Percentiles rank a stretch among this genome's conserved stretches.
Conservation (phyloP, 2,888 invertebrate genomes). For the Neuroscelio doddi region DNA sequence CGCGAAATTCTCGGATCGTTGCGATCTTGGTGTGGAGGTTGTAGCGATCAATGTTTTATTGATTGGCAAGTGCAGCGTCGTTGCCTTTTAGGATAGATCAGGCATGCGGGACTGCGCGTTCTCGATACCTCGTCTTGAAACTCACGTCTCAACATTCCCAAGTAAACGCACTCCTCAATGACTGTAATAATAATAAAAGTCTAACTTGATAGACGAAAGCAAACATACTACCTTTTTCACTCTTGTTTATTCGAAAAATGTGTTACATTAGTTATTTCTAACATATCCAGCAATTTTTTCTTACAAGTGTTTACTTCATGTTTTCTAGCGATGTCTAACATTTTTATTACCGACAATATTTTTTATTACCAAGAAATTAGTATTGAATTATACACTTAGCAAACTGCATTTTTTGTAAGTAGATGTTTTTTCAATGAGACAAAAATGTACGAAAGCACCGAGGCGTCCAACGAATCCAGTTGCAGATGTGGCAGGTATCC, state of each 20-base stretch:
- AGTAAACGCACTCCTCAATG: slow-evolving; percentile 30
- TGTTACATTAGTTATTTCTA: slow-evolving; percentile 7
- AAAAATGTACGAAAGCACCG: neutral
- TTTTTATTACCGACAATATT: no score
- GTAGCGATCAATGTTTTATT: slow-evolving; percentile 43
- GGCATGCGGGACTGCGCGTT: slow-evolving; percentile 30
- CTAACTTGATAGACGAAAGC: neutral
- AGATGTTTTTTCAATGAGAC: neutral
- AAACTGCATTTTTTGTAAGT: no score
- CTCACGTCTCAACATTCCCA: slow-evolving; percentile 32
- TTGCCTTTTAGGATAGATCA: slow-evolving; percentile 41
- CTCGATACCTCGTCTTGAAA: slow-evolving; percentile 31
- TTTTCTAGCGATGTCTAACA: no score
- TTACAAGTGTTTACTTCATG: no score
- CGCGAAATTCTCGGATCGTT: slow-evolving; percentile 34
- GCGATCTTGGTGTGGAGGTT: slow-evolving; percentile 30
- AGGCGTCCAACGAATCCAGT: neutral
- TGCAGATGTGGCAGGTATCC: slow-evolving; percentile 43
- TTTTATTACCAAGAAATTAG: no score
- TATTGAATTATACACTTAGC: no score
- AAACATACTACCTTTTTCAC: neutral
- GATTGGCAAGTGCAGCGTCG: slow-evolving; percentile 33
- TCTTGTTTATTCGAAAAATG: slow-evolving; percentile 2
- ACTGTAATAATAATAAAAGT: slow-evolving; percentile 31
- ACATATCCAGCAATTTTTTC: neutral